Base-by-base conservation (phyloP, 2,888 invertebrate species). In the Diloba caeruleocephala region DNA sequence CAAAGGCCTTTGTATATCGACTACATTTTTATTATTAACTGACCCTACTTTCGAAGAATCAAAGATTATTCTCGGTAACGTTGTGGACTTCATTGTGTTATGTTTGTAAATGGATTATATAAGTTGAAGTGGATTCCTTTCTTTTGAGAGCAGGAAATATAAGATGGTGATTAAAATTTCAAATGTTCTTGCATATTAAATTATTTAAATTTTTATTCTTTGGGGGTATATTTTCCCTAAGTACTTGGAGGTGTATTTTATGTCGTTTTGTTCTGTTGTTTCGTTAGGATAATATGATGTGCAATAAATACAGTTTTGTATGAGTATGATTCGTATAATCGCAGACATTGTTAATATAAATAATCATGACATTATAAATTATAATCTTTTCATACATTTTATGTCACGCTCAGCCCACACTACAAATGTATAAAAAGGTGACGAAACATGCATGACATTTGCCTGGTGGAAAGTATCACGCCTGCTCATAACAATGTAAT, bases 21-120 rank as follows among this genome's bases (percentile, higher is more conserved):
- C 54, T 50, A 69, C 51, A 61, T 69, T 71, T 70, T 58, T 71
- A 50, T 60, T 71, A 74, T 68, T 62, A 51, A 43, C 67, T 44
- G 71, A 65, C 70, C 71, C 71, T 53, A 49, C 52, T 57, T 54
- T 58, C 45, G 29, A 49, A 58, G 66, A 54, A 8, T 28, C 41
- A 4, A 21, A 15, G 21, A 32, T 28, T 6, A 13, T 44, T 48
- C 31, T 9, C 19, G 12, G 28, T 48, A 32, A 29, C 39, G 34
- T 25, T 29, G n/a, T 10, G 1, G 10, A 37, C 49, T 44, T 45
- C 37, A 45, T 60, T 37, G 7, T 33, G 7, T 32, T 32, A 36
- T 48, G 13, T 12, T 29, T 1, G 21, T 21, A 21, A 21, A 21
- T n/a, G n/a, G n/a, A n/a, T n/a, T n/a, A n/a, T n/a, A n/a, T n/a